phyloP scores from a whole-genome alignment of 2,888 invertebrate species.

The Sacculina carcini region DNA sequence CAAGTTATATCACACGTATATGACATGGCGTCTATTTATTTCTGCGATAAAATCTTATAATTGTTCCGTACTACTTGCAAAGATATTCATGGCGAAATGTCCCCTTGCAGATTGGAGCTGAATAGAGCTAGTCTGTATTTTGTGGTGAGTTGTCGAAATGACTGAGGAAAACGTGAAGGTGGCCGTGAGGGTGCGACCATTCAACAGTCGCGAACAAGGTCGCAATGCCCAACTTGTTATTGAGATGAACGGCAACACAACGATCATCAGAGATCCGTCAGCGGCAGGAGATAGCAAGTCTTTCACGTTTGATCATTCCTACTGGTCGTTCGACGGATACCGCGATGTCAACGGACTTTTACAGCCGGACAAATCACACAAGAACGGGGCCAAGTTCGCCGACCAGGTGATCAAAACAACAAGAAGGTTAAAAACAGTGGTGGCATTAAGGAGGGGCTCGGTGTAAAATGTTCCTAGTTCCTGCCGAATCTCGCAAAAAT shows the following conservation, averaged over 20 bases:
- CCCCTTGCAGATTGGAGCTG: no score
- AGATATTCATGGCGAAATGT: no score
- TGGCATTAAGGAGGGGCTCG: no score
- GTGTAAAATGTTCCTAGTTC: no score
- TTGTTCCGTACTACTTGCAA: no score
- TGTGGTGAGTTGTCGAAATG: no score
- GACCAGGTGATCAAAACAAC: conserved; percentile 23
- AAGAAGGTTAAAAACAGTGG: no score
- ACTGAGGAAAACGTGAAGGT: conserved; percentile 24
- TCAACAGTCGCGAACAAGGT: conserved; percentile 26
- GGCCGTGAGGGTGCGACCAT: conserved; percentile 28
- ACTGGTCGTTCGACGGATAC: conserved; percentile 30
- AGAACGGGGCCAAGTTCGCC: conserved; percentile 22
- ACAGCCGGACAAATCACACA: conserved; percentile 20
- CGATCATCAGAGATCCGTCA: conserved; percentile 23
- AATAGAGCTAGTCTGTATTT: no score
- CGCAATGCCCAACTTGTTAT: conserved; percentile 24
- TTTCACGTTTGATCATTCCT: conserved; percentile 28
- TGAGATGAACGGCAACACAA: conserved; percentile 23
- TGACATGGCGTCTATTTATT: no score
- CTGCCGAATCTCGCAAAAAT: no score
- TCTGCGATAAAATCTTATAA: no score
- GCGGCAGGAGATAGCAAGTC: conserved; percentile 20
- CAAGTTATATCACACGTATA: no score
- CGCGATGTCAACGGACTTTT: conserved; percentile 24